Base-by-base conservation (phyloP, 2,888 invertebrate genomes). In the Oasisia sp. region DNA sequence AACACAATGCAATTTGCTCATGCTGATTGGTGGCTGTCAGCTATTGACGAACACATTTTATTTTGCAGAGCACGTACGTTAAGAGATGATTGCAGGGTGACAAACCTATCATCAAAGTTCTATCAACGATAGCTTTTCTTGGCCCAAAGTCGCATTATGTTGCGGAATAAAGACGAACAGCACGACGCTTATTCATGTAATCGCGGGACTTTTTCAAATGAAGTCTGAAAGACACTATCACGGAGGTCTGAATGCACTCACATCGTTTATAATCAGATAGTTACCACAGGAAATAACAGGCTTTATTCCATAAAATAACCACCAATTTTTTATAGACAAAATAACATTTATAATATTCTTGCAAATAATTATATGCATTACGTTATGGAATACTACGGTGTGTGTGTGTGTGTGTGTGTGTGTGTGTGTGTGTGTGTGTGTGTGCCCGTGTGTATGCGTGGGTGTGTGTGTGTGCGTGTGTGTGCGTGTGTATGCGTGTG, bases 401-500 rank as follows among this genome's bases (percentile, higher is more conserved):
- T 74, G 74, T 74, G n/a, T n/a, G 32, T 50, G 27, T 14, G 50
- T 44, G 50, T n/a, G 32, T 74, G n/a, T 27, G 14, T 38, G 91
- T 9, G 32, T 38, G 89, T 91, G 91, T 91, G 58, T 56, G 32
- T 91, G 91, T 92, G 45, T 90, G 91, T 90, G 32, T 92, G 74
- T 92, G 56, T 90, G 91, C 91, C 14, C 45, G 45, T 92, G 45
- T 38, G 56, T 90, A 27, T 92, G 38, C 5, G 89, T 91, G 91
- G 8, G 44, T 91, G 91, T 92, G 50, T 45, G 32, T 45, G 45
- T 92, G 89, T 92, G 44, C 89, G 45, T 89, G 45, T 89, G 92
- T 32, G 50, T 32, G 89, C 0, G 45, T 92, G 89, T 89, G 89
- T 92, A 89, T 5, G 27, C 38, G 92, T 9, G 50, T 32, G 89